A percentile compares a stretch with the other conserved stretches of the same genome.
Conservation (phyloP, 2,888 invertebrate species). For the Craniophora ligustri region DNA sequence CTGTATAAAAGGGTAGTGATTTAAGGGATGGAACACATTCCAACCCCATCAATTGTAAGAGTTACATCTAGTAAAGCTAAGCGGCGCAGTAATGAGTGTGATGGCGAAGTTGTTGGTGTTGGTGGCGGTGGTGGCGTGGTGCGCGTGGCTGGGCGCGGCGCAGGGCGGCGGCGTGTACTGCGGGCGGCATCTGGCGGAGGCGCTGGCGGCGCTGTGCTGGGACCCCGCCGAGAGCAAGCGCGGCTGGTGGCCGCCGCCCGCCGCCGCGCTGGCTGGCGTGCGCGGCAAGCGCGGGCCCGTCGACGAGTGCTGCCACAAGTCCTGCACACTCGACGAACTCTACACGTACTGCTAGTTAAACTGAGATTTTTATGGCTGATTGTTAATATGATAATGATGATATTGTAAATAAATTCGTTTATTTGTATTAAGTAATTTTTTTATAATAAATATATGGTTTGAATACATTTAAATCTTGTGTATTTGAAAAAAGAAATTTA, state of each 20-base stretch:
- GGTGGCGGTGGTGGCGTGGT: slow-evolving; percentile 5
- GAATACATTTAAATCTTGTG: too few species aligned
- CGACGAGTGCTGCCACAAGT: slow-evolving; percentile 60
- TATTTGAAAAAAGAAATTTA: too few species aligned
- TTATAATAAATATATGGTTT: too few species aligned
- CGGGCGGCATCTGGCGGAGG: slow-evolving; percentile 28
- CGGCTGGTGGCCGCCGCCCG: slow-evolving; percentile 12
- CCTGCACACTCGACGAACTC: slow-evolving; percentile 56
- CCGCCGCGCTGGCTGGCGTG: slow-evolving; percentile 20
- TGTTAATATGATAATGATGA: too few species aligned
- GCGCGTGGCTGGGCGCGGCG: slow-evolving; percentile 1
- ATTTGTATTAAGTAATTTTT: too few species aligned
- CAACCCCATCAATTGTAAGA: slow-evolving; percentile 9
- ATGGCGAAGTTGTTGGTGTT: slow-evolving; percentile 30
- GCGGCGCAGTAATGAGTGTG: too few species aligned
- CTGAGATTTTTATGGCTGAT: too few species aligned
- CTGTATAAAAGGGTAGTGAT: slow-evolving; percentile 32
- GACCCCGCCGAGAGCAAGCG: slow-evolving; percentile 25
- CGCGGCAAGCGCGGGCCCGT: slow-evolving; percentile 52
- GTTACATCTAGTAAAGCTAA: slow-evolving; percentile 8
- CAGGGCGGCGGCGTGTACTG: slow-evolving; percentile 27
- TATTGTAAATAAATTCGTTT: slow-evolving; percentile 20
- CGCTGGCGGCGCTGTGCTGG: slow-evolving; percentile 29
- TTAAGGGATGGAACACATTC: slow-evolving; percentile 18
- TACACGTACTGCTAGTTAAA: slow-evolving; percentile 48